Conservation (phyloP, 1,140 invertebrate species). For the Bombus ignitus region DNA sequence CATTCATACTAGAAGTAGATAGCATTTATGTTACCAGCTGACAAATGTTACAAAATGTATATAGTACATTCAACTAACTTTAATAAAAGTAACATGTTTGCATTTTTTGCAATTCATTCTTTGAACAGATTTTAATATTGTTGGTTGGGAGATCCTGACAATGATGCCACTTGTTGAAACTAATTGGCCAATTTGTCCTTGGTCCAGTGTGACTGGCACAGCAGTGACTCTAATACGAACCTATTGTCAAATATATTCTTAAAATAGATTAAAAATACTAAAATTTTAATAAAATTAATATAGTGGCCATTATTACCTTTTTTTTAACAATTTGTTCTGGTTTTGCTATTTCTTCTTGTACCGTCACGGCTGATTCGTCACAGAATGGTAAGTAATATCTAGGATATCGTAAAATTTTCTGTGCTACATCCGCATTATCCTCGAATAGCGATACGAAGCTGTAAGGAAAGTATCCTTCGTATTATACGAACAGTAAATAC, state of each 20-base stretch:
- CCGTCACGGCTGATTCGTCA: constrained; percentile 85
- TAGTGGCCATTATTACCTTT: constrained; percentile 82
- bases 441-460: constrained; percentile 87
- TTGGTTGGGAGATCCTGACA: constrained; percentile 88
- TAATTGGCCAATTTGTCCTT: constrained; percentile 82
- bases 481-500: neutral
- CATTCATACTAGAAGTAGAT: constrained; percentile 74
- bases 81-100: constrained; percentile 85
- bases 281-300: constrained; percentile 71
- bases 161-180: constrained; percentile 87
- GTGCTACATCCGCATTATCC: constrained; percentile 83
- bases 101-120: constrained; percentile 91
- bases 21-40: constrained; percentile 11
- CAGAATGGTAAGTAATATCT: constrained; percentile 84
- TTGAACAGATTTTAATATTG: constrained; percentile 90
- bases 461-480: constrained; percentile 23
- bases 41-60: constrained; percentile 51
- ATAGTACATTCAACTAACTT: constrained; percentile 86
- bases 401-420: constrained; percentile 84
- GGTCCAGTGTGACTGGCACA: constrained; percentile 69
- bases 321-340: constrained; percentile 84
- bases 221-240: constrained; percentile 74
- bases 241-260: constrained; percentile 65
- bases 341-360: constrained; percentile 84
- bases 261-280: constrained; percentile 78